phyloP scores from a whole-genome alignment of 35 echinoderm and acorn worm genomes.

The Heliocidaris tuberculata region DNA sequence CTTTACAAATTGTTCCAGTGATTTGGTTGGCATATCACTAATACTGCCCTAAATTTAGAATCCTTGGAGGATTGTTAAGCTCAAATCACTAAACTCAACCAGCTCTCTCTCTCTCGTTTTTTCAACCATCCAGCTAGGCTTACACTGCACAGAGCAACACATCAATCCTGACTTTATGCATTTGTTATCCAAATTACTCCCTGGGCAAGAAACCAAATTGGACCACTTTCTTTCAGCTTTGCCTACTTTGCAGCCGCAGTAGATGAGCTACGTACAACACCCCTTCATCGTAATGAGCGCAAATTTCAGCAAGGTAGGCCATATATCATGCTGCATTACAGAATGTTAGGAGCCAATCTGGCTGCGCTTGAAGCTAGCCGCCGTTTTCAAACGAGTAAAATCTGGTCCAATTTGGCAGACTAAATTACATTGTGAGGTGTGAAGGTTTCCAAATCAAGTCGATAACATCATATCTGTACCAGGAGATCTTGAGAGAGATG shows the following conservation, averaged over 20 bases:
- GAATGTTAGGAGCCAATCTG: not conserved
- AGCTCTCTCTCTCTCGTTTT: not conserved
- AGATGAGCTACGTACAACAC: not conserved
- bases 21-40: not conserved
- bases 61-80: not conserved
- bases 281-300: not conserved
- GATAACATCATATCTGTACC: not conserved
- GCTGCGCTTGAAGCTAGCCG: not conserved
- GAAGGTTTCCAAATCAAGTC: not conserved
- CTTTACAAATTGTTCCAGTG: not conserved
- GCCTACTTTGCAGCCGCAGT: not conserved
- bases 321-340: slow-evolving; percentile 7
- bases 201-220: not conserved
- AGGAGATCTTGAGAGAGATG: not conserved
- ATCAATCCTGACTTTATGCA: not conserved
- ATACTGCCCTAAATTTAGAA: not conserved
- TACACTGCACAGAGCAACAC: not conserved
- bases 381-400: not conserved
- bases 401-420: slow-evolving; percentile 8
- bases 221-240: not conserved
- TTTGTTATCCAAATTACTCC: not conserved
- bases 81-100: not conserved
- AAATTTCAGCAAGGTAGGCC: slow-evolving; percentile 1
- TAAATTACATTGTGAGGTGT: not conserved
- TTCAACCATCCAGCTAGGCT: not conserved